Percentiles rank a stretch among this genome's conserved stretches.
These are phyloP conservation scores for Lordiphosa fenestrarum DNA, from an alignment of 2,888 invertebrate species.

Conservation along the genomic window DNA sequence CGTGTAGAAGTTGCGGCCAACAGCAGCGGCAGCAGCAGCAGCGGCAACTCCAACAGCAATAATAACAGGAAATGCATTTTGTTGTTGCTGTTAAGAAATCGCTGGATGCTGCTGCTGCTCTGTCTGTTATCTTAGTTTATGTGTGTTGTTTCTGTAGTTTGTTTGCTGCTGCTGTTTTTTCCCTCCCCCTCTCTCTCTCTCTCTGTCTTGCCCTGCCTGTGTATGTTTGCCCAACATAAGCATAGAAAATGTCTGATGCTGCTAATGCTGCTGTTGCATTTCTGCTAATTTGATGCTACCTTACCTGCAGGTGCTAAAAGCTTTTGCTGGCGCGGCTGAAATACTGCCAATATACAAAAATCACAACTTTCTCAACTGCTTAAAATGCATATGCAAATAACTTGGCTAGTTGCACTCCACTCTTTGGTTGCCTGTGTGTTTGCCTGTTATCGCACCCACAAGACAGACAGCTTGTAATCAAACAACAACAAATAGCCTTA, in stretches of 20 bases:
- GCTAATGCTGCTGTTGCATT: constrained; percentile 31
- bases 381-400: constrained; percentile 53
- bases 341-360: constrained; percentile 49
- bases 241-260: constrained; percentile 31
- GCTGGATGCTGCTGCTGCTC: constrained; percentile 32
- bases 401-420: constrained; percentile 17
- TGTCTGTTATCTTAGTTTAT: constrained; percentile 66
- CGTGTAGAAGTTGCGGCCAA: constrained; percentile 33
- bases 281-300: constrained; percentile 60
- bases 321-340: constrained; percentile 18
- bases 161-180: constrained; percentile 35
- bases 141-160: constrained; percentile 43
- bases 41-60: constrained; percentile 41
- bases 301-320: constrained; percentile 55
- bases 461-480: constrained; percentile 57
- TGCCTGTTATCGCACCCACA: constrained; percentile 49
- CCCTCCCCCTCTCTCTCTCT: constrained; percentile 22
- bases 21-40: constrained; percentile 6
- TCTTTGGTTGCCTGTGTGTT: not conserved
- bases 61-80: constrained; percentile 71
- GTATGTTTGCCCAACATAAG: constrained; percentile 64
- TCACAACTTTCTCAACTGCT: constrained; percentile 65
- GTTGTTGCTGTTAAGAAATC: constrained; percentile 69
- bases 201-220: too few species aligned
- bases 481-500: constrained; percentile 42